Conservation (phyloP, 2,797 vertebrate species). For the Sarcoramphus papa region DNA sequence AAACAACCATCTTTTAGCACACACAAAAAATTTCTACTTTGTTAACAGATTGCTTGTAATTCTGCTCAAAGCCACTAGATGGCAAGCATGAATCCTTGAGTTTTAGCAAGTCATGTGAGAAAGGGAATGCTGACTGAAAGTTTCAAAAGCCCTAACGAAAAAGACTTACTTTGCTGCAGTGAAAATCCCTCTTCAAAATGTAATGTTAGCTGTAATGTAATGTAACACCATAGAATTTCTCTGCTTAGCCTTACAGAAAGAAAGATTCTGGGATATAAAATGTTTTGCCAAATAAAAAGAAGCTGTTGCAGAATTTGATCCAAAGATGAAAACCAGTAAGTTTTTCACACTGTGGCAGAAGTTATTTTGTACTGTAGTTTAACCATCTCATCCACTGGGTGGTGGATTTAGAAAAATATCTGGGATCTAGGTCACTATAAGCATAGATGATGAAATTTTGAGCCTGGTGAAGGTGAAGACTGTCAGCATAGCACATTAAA, state of each 20-base stretch:
- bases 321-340: background rate
- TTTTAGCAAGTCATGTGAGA: background rate
- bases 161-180: background rate
- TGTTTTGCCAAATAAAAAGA: background rate
- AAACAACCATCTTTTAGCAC: background rate
- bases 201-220: background rate
- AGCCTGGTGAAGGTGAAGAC: background rate
- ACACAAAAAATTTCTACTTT: background rate
- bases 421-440: background rate
- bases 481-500: background rate
- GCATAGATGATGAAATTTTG: background rate
- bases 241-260: background rate
- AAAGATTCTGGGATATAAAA: background rate
- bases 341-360: background rate
- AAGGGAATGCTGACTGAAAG: background rate
- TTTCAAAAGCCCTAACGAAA: background rate
- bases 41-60: background rate
- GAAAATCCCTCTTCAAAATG: background rate
- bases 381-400: background rate
- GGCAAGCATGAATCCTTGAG: background rate
- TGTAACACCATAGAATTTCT: background rate
- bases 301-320: background rate
- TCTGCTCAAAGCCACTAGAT: background rate
- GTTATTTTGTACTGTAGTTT: background rate
- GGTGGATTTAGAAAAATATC: background rate